These are phyloP conservation scores for Ceratosolen fusciceps DNA, from an alignment of 1,140 invertebrate species.

Conservation along the genomic window DNA sequence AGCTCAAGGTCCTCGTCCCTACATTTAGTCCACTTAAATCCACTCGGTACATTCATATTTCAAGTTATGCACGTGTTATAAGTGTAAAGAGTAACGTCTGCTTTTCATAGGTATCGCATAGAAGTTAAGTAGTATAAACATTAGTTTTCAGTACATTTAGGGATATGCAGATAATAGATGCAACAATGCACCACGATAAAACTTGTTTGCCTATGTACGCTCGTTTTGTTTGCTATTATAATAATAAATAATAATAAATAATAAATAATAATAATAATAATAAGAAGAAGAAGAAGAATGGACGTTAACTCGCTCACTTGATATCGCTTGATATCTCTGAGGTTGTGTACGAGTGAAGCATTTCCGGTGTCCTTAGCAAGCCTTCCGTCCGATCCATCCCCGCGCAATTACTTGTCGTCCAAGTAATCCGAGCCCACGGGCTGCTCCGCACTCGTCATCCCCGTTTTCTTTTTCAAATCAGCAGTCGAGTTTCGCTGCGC, in stretches of 20 bases:
- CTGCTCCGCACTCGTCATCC: background rate
- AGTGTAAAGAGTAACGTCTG: constrained; percentile 60
- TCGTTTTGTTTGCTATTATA: too few species aligned
- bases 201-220: too few species aligned
- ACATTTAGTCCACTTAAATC: constrained; percentile 29
- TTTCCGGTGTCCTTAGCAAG: too few species aligned
- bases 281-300: too few species aligned
- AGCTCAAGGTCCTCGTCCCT: constrained; percentile 34
- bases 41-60: constrained; percentile 45
- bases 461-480: background rate
- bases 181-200: constrained; percentile 44
- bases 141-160: constrained; percentile 65
- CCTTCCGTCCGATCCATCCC: too few species aligned
- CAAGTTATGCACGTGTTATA: constrained; percentile 47
- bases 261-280: too few species aligned
- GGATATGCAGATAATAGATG: constrained; percentile 65
- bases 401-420: too few species aligned
- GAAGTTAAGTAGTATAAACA: constrained; percentile 66
- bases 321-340: too few species aligned
- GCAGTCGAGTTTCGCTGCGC: constrained; percentile 37
- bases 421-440: background rate
- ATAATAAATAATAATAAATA: too few species aligned
- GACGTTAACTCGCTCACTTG: too few species aligned
- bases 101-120: constrained; percentile 61
- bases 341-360: too few species aligned